These are phyloP conservation scores for Acestrorhynchus altus DNA, from an alignment of 2,797 vertebrate species.

Conservation along the genomic window DNA sequence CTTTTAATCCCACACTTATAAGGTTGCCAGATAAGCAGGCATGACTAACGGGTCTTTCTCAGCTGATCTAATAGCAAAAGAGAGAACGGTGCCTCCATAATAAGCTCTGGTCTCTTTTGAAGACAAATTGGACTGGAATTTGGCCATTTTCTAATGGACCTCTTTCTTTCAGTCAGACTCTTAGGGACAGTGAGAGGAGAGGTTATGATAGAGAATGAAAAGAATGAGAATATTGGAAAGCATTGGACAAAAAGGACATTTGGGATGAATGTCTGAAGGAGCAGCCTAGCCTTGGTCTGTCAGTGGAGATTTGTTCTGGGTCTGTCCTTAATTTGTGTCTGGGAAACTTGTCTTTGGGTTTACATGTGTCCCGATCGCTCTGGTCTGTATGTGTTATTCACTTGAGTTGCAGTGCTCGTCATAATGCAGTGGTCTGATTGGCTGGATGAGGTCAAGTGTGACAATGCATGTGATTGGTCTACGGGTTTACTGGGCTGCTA, in stretches of 20 bases:
- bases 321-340: background rate
- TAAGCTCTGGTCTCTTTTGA: constrained; percentile 85
- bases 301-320: background rate
- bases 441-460: no score
- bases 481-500: no score
- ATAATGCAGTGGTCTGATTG: no score
- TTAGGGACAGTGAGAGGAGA: constrained; percentile 51
- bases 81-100: constrained; percentile 85
- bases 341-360: background rate
- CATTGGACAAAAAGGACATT: constrained; percentile 10
- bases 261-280: background rate
- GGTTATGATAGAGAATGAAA: constrained; percentile 45
- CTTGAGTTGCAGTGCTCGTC: no score
- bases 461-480: no score
- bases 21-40: constrained; percentile 96
- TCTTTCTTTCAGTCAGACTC: constrained; percentile 66
- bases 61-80: constrained; percentile 85
- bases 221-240: constrained; percentile 32
- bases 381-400: no score
- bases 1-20: constrained; percentile 97
- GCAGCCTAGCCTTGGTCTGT: background rate
- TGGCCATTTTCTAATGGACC: constrained; percentile 76
- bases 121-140: constrained; percentile 84
- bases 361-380: background rate
- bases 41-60: constrained; percentile 92